Evolutionary conservation across 1,140 invertebrate genomes (phyloP), one percentile per base, ranked within the genome.

Genomic region (Pristionchus pacificus): DNA sequence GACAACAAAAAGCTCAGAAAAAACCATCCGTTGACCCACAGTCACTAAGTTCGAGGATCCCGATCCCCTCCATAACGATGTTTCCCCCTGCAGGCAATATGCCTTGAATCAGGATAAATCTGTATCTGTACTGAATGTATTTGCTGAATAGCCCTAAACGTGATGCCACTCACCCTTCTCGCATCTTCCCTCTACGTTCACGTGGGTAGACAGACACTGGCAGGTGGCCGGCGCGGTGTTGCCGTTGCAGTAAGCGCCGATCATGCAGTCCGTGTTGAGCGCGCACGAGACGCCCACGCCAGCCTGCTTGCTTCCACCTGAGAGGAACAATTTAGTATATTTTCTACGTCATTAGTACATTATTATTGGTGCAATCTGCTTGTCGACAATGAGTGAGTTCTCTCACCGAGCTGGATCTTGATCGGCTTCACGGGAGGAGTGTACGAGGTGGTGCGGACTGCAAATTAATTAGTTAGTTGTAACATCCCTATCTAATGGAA

Each of bases 201-300:
- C 80, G 65, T 84, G 82, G 15, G 81, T 83, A 15, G 81, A 83
- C 19, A 83, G 70, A 67, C 81, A 83, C 69, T 83, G 81, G 72
- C 81, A 83, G 1, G 78, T 80, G 19, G 81, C 80, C 32, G 81
- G 81, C 55, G 77, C 73, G 6, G 80, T 83, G 65, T 84, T 83
- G 24, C 82, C 81, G 66, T 83, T 84, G 63, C 81, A 83, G 70
- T 83, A 83, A 1, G 81, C 82, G 30, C 80, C 82, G 19, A 71
- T 71, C 77, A 78, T 77, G 72, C 81, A 83, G 27, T 83, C 81
- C 2, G 80, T 77, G 66, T 83, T 83, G n/a, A 83, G 64, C 6
- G 80, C 68, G 65, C 81, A 83, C 31, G 61, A 25, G 10, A 72
- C 79, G n/a, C 81, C 82, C 3, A 84, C 82, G 60, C 71, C 67